Evolutionary conservation across 2,888 invertebrate species (phyloP), one percentile per base, ranked within the genome.

Genomic region (Xiphydria camelus): DNA sequence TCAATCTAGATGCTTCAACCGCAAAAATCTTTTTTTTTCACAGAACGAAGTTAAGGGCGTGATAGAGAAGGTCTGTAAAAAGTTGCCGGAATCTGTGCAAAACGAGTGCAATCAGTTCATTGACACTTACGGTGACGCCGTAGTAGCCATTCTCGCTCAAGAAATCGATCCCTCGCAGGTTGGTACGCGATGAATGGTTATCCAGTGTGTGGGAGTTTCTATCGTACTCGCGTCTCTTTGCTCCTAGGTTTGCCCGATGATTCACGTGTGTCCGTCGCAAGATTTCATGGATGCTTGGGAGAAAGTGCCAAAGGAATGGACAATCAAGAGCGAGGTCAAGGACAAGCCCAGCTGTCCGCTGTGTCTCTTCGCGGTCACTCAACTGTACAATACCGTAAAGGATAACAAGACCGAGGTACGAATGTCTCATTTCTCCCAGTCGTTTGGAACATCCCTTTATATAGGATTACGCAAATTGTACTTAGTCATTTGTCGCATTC

Each of bases 311-410:
- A 72, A 73, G 34, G 80, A 81, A 40, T 78, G 84, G 46, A 78
- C 81, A 55, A 70, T 79, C 47, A 61, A 66, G 49, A 73, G 75
- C 41, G 77, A 80, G 61, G 67, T 77, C 0, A 73, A 78, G 15
- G 82, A 84, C 38, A 85, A 87, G 58, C 81, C 84, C 12, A 87
- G 84, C 61, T 93, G 94, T 66, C 88, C 91, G 1, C 77, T 94
- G 5, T 95, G 95, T 65, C 79, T 94, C 47, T 87, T 92, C 70
- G 90, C 90, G 3, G 83, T 94, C 0, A 81, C 85, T 45, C 84
- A 90, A 73, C 76, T 93, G n/a, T 87, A 90, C 65, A 77, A 82
- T 22, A 80, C 84, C 74, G 81, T 93, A 7, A 84, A 86, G 64
- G 80, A 85, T 51, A 84, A 91, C 60, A 87, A 83, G 64, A 89